Evolutionary conservation across 2,113 vertebrate species (phyloP).

Genomic region (Cryptotis parvus): DNA sequence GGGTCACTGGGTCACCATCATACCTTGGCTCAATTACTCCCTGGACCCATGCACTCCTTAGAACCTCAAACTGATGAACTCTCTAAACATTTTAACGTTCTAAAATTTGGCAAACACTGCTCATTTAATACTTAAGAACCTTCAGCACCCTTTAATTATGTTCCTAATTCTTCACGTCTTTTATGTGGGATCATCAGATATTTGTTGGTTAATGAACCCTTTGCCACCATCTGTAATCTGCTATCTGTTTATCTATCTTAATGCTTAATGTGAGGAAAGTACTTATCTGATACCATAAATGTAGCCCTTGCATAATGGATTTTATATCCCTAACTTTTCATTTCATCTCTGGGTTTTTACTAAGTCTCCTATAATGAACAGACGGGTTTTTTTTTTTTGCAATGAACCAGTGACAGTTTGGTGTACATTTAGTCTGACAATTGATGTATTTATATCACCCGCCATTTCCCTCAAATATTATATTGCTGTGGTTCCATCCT

Average conservation of each 20-base stretch:
- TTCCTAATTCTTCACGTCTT: conserved; percentile 13
- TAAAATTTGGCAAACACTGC: conserved; percentile 34
- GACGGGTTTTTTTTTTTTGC: neutral
- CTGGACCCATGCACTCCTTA: no score
- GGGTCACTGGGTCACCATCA: neutral
- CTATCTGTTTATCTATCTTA: conserved; percentile 62
- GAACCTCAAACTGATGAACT: neutral
- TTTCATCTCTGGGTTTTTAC: conserved; percentile 27
- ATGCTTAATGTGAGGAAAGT: conserved; percentile 35
- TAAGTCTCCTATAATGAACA: conserved; percentile 18
- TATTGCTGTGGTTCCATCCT: conserved; percentile 24
- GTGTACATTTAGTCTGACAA: conserved; percentile 48
- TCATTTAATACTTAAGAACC: conserved; percentile 55
- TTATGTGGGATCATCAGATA: conserved; percentile 45
- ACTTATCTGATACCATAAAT: conserved; percentile 41
- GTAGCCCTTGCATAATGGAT: neutral
- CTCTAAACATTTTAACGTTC: conserved; percentile 43
- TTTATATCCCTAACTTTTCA: conserved; percentile 46
- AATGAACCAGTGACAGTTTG: neutral
- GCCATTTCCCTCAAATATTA: conserved; percentile 17
- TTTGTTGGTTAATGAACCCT: conserved; percentile 53
- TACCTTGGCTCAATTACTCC: no score
- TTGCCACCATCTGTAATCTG: conserved; percentile 8
- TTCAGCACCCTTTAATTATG: conserved; percentile 36
- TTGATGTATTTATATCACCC: conserved; percentile 14